phyloP scores from a whole-genome alignment of 2,113 vertebrate species.

The Scytalopus superciliaris region DNA sequence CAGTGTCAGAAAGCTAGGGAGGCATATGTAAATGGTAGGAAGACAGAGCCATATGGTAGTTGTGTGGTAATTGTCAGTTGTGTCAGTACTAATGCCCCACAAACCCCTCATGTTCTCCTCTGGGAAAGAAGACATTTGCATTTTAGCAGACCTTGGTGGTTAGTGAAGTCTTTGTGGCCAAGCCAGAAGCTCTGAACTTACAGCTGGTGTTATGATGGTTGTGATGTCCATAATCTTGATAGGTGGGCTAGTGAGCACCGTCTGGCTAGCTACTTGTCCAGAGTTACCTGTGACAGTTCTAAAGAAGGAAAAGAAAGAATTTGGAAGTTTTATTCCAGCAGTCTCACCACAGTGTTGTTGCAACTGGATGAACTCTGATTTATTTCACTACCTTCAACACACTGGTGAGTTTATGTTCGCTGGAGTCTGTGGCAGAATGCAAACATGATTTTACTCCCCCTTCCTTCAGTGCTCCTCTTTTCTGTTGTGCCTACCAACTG shows the following conservation, averaged over 20 bases:
- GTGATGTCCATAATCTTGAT: not conserved
- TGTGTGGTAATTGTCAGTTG: not conserved
- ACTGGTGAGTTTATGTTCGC: not conserved
- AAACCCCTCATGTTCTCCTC: not conserved
- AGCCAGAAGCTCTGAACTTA: not conserved
- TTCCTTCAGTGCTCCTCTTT: not conserved
- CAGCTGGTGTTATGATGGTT: not conserved
- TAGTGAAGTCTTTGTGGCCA: not conserved
- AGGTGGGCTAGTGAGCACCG: not conserved
- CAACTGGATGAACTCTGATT: not conserved
- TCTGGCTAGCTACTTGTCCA: not conserved
- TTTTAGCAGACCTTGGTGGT: not conserved
- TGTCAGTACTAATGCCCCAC: not conserved
- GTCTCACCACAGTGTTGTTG: not conserved
- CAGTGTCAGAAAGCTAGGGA: not conserved
- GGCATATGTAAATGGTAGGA: not conserved
- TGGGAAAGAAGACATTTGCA: not conserved
- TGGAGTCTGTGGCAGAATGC: not conserved
- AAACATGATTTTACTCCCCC: not conserved
- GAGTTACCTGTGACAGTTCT: not conserved
- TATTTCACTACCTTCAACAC: not conserved
- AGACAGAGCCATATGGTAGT: not conserved
- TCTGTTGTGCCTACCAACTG: not conserved
- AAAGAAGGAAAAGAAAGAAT: not conserved
- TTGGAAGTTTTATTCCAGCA: not conserved